A percentile compares a stretch with the other conserved stretches of the same genome.
These are phyloP conservation scores for Lepus americanus DNA, from an alignment of 2,113 vertebrate species.

Conservation along the genomic window DNA sequence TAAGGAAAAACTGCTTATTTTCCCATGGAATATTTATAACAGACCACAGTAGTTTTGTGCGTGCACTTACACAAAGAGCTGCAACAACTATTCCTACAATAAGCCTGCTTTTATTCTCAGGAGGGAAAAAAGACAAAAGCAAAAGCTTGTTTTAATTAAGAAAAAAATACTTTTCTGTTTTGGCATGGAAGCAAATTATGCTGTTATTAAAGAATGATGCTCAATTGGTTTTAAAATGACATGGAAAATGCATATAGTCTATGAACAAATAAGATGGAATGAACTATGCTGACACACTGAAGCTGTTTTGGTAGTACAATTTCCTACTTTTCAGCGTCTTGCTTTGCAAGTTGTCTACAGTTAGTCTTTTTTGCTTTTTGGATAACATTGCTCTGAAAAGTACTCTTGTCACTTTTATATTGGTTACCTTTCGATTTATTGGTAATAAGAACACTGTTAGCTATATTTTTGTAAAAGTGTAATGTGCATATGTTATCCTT, in stretches of 20 bases:
- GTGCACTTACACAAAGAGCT: not conserved
- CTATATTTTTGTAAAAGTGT: not conserved
- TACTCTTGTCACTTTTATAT: not conserved
- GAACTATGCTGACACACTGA: not conserved
- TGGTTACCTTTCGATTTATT: not conserved
- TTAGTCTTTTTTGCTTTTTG: not conserved
- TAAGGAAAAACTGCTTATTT: not conserved
- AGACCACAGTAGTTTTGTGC: not conserved
- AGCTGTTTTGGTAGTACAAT: not conserved
- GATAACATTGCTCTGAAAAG: not conserved
- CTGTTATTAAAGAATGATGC: not conserved
- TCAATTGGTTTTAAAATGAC: slow-evolving; percentile 23
- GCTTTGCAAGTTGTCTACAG: not conserved
- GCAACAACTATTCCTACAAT: not conserved
- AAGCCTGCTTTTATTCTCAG: not conserved
- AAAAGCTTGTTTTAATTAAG: slow-evolving; percentile 56
- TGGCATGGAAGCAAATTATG: not conserved
- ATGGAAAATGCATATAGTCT: not conserved
- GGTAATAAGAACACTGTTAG: not conserved
- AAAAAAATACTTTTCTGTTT: not conserved
- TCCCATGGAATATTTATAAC: not conserved
- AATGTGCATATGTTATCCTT: not conserved
- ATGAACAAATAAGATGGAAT: not conserved
- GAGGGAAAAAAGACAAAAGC: not conserved
- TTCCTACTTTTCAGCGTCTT: not conserved